These are phyloP conservation scores for Enteromius trimaculatus DNA, from an alignment of 2,797 vertebrate species.

Conservation along the genomic window DNA sequence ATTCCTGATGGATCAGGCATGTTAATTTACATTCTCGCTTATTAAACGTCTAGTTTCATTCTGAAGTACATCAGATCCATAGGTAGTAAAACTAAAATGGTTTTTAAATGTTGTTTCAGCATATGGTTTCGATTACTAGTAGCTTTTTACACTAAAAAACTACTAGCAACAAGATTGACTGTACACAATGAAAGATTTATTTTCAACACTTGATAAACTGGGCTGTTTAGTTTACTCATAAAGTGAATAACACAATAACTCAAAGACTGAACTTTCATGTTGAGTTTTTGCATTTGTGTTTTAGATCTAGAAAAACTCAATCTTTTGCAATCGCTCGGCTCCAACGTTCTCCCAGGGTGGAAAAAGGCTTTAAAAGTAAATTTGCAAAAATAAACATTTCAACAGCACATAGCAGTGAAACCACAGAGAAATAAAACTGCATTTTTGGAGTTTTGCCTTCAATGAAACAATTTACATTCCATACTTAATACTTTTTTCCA, in stretches of 20 bases:
- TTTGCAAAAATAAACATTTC: slow-evolving; percentile 31
- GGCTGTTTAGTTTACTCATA: slow-evolving; percentile 2
- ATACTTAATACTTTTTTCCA: slow-evolving; percentile 22
- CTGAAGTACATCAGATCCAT: neutral
- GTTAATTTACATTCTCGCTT: neutral
- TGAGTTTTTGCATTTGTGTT: neutral
- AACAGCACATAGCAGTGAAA: slow-evolving; percentile 8
- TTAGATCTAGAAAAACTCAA: neutral
- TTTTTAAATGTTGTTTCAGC: neutral
- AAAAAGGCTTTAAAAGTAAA: slow-evolving; percentile 14
- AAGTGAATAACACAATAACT: slow-evolving; percentile 11
- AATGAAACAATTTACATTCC: slow-evolving; percentile 39
- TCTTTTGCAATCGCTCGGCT: neutral
- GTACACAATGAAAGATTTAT: neutral
- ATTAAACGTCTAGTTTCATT: neutral
- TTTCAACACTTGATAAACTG: neutral
- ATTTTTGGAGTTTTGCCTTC: slow-evolving; percentile 23
- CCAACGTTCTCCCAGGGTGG: neutral
- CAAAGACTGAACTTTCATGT: slow-evolving; percentile 1
- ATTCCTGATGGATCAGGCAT: neutral
- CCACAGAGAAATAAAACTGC: slow-evolving; percentile 41
- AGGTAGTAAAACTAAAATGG: neutral
- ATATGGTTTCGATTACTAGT: neutral
- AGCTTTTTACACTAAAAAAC: slow-evolving; percentile 5
- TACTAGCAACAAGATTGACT: neutral